Evolutionary conservation across 2,797 vertebrate genomes (phyloP).

Genomic region (Peromyscus attwateri): DNA sequence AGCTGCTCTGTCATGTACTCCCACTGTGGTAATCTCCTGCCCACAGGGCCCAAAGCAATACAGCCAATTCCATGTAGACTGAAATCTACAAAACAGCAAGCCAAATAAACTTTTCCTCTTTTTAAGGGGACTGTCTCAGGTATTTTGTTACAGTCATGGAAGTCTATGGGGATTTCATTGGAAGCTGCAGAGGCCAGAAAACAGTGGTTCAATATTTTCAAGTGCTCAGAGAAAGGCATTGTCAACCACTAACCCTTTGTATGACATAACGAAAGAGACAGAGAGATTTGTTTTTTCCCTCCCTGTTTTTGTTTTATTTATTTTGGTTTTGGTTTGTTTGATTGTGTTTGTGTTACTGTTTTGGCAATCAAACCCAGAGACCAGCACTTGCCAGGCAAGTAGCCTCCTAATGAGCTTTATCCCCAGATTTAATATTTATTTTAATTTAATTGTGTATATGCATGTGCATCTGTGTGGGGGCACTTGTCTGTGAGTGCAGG

Average conservation of each 20-base stretch:
- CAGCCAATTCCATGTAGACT: background rate
- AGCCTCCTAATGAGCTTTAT: background rate
- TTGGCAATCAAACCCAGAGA: background rate
- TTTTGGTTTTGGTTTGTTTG: background rate
- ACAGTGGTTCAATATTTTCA: background rate
- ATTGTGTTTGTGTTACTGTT: background rate
- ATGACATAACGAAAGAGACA: background rate
- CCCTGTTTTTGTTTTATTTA: background rate
- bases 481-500: background rate
- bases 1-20: background rate
- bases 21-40: background rate
- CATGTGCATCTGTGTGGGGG: background rate
- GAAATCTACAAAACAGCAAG: background rate
- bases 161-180: background rate
- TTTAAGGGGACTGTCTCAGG: background rate
- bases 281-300: background rate
- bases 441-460: background rate
- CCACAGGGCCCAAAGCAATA: background rate
- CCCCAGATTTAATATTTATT: background rate
- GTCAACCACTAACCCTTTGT: background rate
- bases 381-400: background rate
- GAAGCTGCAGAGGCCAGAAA: background rate
- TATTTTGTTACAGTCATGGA: background rate
- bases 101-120: background rate
- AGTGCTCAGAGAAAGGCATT: background rate